A percentile compares a stretch with the other conserved stretches of the same genome.
Conservation (phyloP, 2,888 invertebrate species). For the Apamea crenata region DNA sequence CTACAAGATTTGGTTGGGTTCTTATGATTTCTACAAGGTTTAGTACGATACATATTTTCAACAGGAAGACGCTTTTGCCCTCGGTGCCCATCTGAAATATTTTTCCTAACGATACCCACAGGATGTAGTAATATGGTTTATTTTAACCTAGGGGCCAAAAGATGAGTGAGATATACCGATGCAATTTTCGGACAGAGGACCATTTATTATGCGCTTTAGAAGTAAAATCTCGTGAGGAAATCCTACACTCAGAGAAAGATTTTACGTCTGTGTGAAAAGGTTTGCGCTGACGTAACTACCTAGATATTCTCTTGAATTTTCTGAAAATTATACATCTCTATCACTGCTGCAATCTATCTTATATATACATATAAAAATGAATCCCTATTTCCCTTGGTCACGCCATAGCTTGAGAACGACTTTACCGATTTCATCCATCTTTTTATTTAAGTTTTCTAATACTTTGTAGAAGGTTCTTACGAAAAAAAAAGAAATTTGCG, state of each 20-base stretch:
- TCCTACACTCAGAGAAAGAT: background rate
- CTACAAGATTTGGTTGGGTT: background rate
- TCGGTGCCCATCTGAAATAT: background rate
- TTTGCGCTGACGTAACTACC: background rate
- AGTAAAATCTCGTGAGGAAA: constrained; percentile 27
- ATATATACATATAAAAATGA: too few relatives aligned
- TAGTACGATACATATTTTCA: background rate
- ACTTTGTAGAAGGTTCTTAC: too few relatives aligned
- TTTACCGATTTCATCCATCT: too few relatives aligned
- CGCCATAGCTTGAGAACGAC: too few relatives aligned
- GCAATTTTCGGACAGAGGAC: constrained; percentile 32
- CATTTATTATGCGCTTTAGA: constrained; percentile 48
- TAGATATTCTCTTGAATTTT: background rate
- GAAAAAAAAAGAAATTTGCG: too few relatives aligned
- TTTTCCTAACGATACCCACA: constrained; percentile 1
- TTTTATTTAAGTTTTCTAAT: too few relatives aligned
- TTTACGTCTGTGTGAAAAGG: background rate
- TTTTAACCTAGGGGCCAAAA: constrained; percentile 23
- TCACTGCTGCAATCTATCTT: background rate
- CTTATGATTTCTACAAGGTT: background rate
- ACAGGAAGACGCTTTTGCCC: background rate
- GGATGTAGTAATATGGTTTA: constrained; percentile 17
- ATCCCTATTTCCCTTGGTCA: too few relatives aligned
- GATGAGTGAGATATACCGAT: constrained; percentile 32
- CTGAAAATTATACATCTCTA: background rate